Evolutionary conservation across 2,113 vertebrate species (phyloP), one percentile per base, ranked within the genome.

Genomic region (Passer montanus): DNA sequence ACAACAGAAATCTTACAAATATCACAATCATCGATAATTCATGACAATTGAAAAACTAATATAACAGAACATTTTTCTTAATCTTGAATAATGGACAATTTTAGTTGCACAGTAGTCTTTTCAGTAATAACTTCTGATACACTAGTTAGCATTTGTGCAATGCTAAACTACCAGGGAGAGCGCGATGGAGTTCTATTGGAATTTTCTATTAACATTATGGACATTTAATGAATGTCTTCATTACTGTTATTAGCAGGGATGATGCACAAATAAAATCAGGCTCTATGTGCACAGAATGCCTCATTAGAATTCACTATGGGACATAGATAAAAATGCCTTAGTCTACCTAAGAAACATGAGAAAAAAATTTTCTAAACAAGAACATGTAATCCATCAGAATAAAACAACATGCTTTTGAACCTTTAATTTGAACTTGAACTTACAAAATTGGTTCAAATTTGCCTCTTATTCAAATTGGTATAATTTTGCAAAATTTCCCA

Each of bases 201-300:
- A 91, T 95, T 97, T 96, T 96, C 84, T 70, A 92, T 97, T 97
- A 89, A 91, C 74, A 85, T 93, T 95, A 91, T 63, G 49, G 74
- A 86, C 64, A 95, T 96, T 78, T 94, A 98, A 97, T 95, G 82
- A 90, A 94, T 96, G 78, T 94, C 93, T 97, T 97, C 97, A 97
- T 98, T 97, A 97, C 44, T 96, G 80, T 95, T 98, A 96, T 96
- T 97, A 97, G 94, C 74, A 94, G 20, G n/a, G 70, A 93, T 93
- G 87, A 97, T 93, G 73, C 91, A 95, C 92, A 97, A 97, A 95
- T 94, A 94, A 97, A 97, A 94, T 89, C 87, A 89, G 53, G 28
- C 76, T 72, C 80, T 96, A 63, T 89, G 55, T 84, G 81, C n/a
- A 33, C 72, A 95, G 73, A 93, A 91, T 83, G 44, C 50, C 56